Percentiles rank a stretch among this genome's conserved stretches.
Evolutionary conservation across 2,113 vertebrate genomes (phyloP).

Genomic region (Mormyrus lacerda): DNA sequence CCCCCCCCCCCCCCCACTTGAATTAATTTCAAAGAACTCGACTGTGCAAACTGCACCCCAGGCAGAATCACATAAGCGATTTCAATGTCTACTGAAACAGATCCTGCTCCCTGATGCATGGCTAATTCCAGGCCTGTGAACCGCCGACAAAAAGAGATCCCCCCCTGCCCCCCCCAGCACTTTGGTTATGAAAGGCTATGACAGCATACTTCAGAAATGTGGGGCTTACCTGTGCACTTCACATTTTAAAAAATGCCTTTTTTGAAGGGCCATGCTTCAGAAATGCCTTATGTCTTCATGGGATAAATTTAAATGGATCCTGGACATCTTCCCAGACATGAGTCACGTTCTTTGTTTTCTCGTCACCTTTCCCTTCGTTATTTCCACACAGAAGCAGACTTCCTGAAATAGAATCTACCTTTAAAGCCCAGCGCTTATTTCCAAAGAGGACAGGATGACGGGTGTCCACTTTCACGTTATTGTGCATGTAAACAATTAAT

Average conservation of each 20-base stretch:
- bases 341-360: not conserved
- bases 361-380: not conserved
- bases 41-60: not conserved
- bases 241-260: not conserved
- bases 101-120: not conserved
- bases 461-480: not conserved
- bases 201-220: not conserved
- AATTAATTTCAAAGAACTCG: not conserved
- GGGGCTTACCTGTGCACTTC: constrained; percentile 2
- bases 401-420: not conserved
- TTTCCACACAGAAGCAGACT: not conserved
- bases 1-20: no score
- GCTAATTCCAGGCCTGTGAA: not conserved
- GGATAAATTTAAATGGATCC: not conserved
- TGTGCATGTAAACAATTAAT: not conserved
- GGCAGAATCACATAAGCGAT: not conserved
- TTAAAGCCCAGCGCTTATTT: not conserved
- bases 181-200: not conserved
- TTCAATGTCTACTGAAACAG: not conserved
- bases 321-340: constrained; percentile 3
- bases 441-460: not conserved
- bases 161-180: not conserved
- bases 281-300: not conserved
- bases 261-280: not conserved
- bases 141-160: not conserved